Evolutionary conservation across 2,888 invertebrate genomes (phyloP).

Genomic region (Temnothorax rugatulus): DNA sequence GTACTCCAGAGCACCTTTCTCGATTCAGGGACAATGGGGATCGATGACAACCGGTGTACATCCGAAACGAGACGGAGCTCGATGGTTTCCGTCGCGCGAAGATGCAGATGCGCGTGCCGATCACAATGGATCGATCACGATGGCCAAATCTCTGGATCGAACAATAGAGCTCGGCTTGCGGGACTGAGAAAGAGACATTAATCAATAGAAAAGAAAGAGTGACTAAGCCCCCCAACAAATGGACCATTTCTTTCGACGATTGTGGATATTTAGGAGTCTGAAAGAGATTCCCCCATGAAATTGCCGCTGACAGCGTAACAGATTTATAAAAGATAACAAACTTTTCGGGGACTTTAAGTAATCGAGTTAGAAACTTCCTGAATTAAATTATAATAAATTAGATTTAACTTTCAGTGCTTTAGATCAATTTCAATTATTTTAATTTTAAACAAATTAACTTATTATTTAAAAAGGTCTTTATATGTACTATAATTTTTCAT

Average conservation of each 20-base stretch:
- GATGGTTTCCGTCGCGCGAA: constrained; percentile 47
- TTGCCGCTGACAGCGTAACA: not conserved
- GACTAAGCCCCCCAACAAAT: not conserved
- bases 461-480: not conserved
- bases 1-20: constrained; percentile 23
- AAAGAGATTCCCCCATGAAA: not conserved
- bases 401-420: not conserved
- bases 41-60: constrained; percentile 72
- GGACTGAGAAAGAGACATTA: constrained; percentile 42
- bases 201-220: constrained; percentile 17
- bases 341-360: not conserved
- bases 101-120: constrained; percentile 72
- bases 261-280: not conserved
- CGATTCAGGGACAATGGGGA: constrained; percentile 66
- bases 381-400: not conserved
- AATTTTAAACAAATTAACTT: not conserved
- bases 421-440: not conserved
- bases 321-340: not conserved
- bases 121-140: constrained; percentile 67
- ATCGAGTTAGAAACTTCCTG: not conserved
- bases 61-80: constrained; percentile 58
- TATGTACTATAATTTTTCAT: not conserved
- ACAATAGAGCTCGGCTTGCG: constrained; percentile 46
- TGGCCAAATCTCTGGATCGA: constrained; percentile 40
- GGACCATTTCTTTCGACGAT: not conserved